These are phyloP conservation scores for Slavum lentiscoides DNA, from an alignment of 2,888 invertebrate species.

Conservation along the genomic window DNA sequence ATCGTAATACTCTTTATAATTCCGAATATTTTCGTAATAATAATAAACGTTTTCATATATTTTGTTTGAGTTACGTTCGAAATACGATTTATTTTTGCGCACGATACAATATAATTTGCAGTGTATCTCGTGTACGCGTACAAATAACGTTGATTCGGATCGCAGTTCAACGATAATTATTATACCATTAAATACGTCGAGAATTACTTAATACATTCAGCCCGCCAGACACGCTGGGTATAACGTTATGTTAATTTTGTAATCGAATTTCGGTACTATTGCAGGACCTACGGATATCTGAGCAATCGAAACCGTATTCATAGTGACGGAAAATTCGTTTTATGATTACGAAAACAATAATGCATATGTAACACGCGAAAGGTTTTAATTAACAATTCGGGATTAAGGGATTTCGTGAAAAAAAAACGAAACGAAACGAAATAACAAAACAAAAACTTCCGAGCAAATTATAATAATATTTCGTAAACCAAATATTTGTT, in stretches of 20 bases:
- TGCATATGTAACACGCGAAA: background rate
- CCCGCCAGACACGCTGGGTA: background rate
- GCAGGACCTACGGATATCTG: too few species aligned
- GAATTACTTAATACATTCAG: background rate
- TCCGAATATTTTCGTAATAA: too few species aligned
- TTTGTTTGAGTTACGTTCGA: too few species aligned
- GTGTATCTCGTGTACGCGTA: too few species aligned
- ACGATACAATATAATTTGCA: too few species aligned
- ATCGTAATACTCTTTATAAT: too few species aligned
- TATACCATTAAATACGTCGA: background rate
- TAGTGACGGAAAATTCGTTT: background rate
- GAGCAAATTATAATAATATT: constrained; percentile 1
- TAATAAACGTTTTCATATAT: too few species aligned
- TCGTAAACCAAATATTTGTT: constrained; percentile 38
- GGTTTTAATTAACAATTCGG: constrained; percentile 29
- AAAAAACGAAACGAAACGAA: background rate
- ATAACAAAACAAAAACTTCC: too few species aligned
- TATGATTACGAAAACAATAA: constrained; percentile 8
- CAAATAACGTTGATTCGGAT: background rate
- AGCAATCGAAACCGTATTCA: background rate
- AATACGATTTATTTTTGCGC: too few species aligned
- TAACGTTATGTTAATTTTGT: constrained; percentile 5
- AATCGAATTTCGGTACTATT: background rate
- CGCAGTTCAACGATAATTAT: background rate
- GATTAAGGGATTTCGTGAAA: constrained; percentile 5